phyloP scores from a whole-genome alignment of 53 echinoderm and acorn worm genomes.

The Pentamera pediparva region DNA sequence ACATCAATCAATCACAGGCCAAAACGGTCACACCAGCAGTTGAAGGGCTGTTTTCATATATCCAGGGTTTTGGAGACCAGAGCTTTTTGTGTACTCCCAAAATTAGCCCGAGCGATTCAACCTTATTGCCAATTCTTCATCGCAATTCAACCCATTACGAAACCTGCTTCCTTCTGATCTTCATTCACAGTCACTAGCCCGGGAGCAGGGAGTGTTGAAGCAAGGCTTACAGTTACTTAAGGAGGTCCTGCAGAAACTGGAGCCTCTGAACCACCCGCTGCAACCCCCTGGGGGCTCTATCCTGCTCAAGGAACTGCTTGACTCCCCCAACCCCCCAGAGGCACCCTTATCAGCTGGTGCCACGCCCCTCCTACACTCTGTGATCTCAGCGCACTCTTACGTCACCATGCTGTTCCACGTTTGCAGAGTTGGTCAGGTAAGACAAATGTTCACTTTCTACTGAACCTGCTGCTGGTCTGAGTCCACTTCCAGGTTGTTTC shows the following conservation, averaged over 20 bases:
- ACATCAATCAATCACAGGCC: too few relatives aligned
- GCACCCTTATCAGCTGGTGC: conserved; percentile 77
- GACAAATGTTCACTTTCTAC: background rate
- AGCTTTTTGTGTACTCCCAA: too few relatives aligned
- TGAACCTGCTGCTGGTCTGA: too few relatives aligned
- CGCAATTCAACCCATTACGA: too few relatives aligned
- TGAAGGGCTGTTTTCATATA: too few relatives aligned
- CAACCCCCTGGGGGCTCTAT: conserved; percentile 83
- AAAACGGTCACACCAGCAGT: too few relatives aligned
- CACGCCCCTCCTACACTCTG: conserved; percentile 89
- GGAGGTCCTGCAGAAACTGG: conserved; percentile 69
- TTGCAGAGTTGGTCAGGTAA: conserved; percentile 91
- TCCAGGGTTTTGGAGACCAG: too few relatives aligned
- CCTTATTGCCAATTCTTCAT: too few relatives aligned
- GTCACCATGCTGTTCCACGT: conserved; percentile 97
- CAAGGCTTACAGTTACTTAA: conserved; percentile 82
- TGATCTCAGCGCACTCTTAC: conserved; percentile 93
- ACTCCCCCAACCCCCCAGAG: conserved; percentile 78
- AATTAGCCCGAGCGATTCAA: too few relatives aligned
- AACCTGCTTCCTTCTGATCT: too few relatives aligned
- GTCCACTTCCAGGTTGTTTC: too few relatives aligned
- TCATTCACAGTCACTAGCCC: conserved; percentile 71
- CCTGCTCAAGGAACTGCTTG: conserved; percentile 80
- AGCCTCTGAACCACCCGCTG: conserved; percentile 80
- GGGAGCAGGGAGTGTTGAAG: conserved; percentile 78